Base-by-base conservation (phyloP, 2,113 vertebrate genomes). In the Abramis brama region DNA sequence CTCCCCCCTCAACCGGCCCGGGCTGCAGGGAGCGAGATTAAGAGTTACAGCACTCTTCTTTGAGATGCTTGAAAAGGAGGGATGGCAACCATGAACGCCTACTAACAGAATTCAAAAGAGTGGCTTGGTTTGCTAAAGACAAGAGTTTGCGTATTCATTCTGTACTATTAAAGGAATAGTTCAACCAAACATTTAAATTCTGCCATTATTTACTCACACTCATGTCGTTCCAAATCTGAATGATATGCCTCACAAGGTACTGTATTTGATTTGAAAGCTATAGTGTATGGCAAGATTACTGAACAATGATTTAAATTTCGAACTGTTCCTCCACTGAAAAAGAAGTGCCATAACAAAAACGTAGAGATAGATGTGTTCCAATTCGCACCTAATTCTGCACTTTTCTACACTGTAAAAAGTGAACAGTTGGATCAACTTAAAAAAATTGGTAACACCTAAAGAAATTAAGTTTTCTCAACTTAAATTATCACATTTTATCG, bases 11-110 rank as follows among this genome's bases (percentile, higher is more conserved):
- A 17, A 60, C 50, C 66, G 21, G 33, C 15, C 19, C 21, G 30
- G 27, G 19, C 50, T 12, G 33, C 4, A 12, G 6, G 15, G 77
- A 62, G 30, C 30, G 70, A 77, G 68, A 45, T 70, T 52, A 71
- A 75, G 84, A 90, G 87, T 88, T 84, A 87, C 89, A 86, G 84
- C 77, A 82, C 84, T 70, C 57, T 52, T 45, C 62, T 70, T 82
- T 68, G n/a, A 82, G 62, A 50, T 66, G 80, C 2, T 52, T 70
- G 80, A 81, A 81, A 81, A 30, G 79, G 15, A 70, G 43, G 25
- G 45, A 68, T 50, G 64, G 80, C 25, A 82, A 23, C 80, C 80
- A 68, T 5, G 64, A 55, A 82, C 19, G 45, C 62, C 60, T 52
- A 12, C 62, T n/a, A 70, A 82, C 80, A 68, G 62, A 50, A 70